These are phyloP conservation scores for Lamprologus sp. DNA, from an alignment of 2,113 vertebrate genomes.

Conservation along the genomic window DNA sequence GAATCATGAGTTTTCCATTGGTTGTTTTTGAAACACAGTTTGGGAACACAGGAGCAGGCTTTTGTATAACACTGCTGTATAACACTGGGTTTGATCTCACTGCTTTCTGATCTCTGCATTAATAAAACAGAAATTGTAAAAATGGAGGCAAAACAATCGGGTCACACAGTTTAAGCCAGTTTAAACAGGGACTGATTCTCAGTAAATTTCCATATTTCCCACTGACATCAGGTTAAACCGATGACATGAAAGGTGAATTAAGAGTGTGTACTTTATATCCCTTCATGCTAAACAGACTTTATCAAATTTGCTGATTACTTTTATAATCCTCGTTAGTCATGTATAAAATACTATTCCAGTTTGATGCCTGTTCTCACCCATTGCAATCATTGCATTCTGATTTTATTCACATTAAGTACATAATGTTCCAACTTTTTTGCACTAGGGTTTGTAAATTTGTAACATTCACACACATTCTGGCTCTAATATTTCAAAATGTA, in stretches of 20 bases:
- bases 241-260: fast-evolving
- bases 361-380: fast-evolving
- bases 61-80: neutral
- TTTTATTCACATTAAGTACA: fast-evolving
- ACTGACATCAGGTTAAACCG: neutral
- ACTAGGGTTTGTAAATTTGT: neutral
- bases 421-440: neutral
- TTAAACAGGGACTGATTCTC: neutral
- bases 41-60: fast-evolving
- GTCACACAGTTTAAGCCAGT: neutral
- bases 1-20: neutral
- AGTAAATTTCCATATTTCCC: fast-evolving
- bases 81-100: neutral
- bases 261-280: neutral
- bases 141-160: fast-evolving
- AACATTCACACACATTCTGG: neutral
- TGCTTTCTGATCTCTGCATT: neutral
- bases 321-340: neutral
- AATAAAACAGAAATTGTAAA: fast-evolving
- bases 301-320: neutral
- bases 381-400: neutral
- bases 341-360: fast-evolving
- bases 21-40: neutral
- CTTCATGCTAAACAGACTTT: neutral
- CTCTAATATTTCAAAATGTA: neutral